These are phyloP conservation scores for Temnopleurus reevesii DNA, from an alignment of 53 echinoderm and acorn worm genomes.

Conservation along the genomic window DNA sequence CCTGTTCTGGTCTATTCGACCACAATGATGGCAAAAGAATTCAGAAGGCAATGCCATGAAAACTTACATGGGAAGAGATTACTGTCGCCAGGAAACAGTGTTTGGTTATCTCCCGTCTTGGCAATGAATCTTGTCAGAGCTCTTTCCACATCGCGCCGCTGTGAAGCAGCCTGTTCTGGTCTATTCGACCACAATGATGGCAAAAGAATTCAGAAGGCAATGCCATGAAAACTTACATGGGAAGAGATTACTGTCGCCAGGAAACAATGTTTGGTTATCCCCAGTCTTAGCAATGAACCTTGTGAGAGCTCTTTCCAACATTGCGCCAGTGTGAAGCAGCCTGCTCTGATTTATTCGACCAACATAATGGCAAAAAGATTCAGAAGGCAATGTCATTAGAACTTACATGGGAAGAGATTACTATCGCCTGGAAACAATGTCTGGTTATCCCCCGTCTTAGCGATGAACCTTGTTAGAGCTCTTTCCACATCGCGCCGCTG, in stretches of 20 bases:
- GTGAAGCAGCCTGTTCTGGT: constrained; percentile 84
- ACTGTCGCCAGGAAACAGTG: constrained; percentile 93
- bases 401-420: constrained; percentile 94
- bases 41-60: too few species aligned
- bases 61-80: constrained; percentile 96
- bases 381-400: too few species aligned
- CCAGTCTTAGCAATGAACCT: constrained; percentile 95
- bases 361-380: too few species aligned
- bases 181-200: too few species aligned
- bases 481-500: constrained; percentile 92
- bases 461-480: constrained; percentile 93
- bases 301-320: constrained; percentile 93
- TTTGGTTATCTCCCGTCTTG: constrained; percentile 95
- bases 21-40: too few species aligned
- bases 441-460: constrained; percentile 95
- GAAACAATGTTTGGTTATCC: constrained; percentile 94
- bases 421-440: constrained; percentile 95
- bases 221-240: constrained; percentile 99
- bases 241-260: constrained; percentile 92
- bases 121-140: constrained; percentile 95
- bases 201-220: too few species aligned
- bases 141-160: constrained; percentile 90
- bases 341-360: too few species aligned
- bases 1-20: too few species aligned
- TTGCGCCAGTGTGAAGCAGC: constrained; percentile 87